Conservation (phyloP, 1,140 invertebrate genomes). For the Trichonephila clavipes region DNA sequence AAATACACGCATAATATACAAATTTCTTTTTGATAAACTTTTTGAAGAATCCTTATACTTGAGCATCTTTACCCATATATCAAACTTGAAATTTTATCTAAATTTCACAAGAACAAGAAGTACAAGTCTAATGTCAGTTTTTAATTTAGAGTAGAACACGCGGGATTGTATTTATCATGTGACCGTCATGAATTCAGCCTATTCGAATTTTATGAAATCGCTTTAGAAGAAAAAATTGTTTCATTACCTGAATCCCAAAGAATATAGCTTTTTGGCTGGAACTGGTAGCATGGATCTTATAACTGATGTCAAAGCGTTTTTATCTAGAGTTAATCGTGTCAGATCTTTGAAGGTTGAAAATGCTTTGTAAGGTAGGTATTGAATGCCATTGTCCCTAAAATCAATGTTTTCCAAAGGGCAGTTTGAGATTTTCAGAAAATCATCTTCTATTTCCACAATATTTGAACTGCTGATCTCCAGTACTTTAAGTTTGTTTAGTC, state of each 20-base stretch:
- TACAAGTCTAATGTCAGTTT: too few relatives aligned
- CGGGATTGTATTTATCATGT: too few relatives aligned
- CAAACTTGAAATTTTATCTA: too few relatives aligned
- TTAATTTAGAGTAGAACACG: too few relatives aligned
- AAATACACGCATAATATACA: too few relatives aligned
- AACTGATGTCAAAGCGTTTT: neutral
- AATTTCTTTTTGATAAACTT: too few relatives aligned
- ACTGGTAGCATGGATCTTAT: neutral
- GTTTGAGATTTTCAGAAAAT: neutral
- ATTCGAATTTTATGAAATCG: too few relatives aligned
- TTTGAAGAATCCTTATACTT: too few relatives aligned
- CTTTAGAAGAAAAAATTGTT: too few relatives aligned
- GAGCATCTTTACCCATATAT: too few relatives aligned
- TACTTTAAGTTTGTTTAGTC: neutral
- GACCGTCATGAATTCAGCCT: too few relatives aligned
- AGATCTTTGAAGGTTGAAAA: neutral
- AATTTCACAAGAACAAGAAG: too few relatives aligned
- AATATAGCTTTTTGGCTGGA: neutral
- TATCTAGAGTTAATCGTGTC: neutral
- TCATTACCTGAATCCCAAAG: constrained; percentile 3
- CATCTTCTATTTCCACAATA: neutral
- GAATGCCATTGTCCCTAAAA: neutral
- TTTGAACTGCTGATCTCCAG: neutral
- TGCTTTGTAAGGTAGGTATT: neutral
- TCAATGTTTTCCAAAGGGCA: neutral